These are phyloP conservation scores for Acrobasis suavella DNA, from an alignment of 2,888 invertebrate species.

Conservation along the genomic window DNA sequence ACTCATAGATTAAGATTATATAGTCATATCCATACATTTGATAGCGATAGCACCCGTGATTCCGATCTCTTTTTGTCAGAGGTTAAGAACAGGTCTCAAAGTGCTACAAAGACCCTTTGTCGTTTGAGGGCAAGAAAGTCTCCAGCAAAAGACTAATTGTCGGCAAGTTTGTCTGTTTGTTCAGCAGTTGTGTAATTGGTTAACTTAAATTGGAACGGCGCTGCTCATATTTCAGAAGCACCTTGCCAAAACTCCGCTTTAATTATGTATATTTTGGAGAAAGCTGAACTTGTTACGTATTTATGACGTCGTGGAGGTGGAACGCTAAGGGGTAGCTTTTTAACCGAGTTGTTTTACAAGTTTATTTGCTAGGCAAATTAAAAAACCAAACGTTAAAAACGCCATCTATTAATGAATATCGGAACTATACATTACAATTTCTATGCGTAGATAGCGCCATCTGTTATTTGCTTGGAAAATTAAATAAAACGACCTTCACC, in stretches of 20 bases:
- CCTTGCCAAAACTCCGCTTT: slow-evolving; percentile 4
- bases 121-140: neutral
- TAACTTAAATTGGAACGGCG: slow-evolving; percentile 21
- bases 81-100: neutral
- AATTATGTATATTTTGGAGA: slow-evolving; percentile 13
- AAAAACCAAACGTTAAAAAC: too few relatives aligned
- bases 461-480: too few relatives aligned
- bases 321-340: neutral
- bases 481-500: too few relatives aligned
- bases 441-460: too few relatives aligned
- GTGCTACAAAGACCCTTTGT: slow-evolving; percentile 4
- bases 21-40: too few relatives aligned
- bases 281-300: slow-evolving; percentile 6
- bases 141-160: slow-evolving; percentile 15
- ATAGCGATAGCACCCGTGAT: too few relatives aligned
- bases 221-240: slow-evolving; percentile 17
- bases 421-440: too few relatives aligned
- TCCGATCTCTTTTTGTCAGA: too few relatives aligned
- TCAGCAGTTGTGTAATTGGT: slow-evolving; percentile 13
- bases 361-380: too few relatives aligned
- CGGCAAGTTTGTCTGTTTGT: slow-evolving; percentile 6
- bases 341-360: neutral
- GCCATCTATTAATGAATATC: too few relatives aligned
- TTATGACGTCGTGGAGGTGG: neutral
- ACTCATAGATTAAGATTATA: too few relatives aligned